Base-by-base conservation (phyloP, 2,888 invertebrate species). In the Acanthosepion lycidas region DNA sequence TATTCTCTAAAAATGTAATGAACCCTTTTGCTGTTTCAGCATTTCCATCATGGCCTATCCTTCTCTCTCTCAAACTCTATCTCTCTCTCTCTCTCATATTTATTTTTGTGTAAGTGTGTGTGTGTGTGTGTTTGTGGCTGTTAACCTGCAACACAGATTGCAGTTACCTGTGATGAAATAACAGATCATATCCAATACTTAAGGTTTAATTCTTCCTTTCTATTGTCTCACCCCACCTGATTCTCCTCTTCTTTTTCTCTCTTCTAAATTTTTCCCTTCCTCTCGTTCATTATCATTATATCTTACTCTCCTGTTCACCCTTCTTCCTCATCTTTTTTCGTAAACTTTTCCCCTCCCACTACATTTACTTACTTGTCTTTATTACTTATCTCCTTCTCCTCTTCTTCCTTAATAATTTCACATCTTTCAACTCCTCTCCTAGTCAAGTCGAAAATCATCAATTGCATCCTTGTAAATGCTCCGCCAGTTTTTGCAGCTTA, bases 391-490 rank as follows among this genome's bases (percentile, higher is more conserved):
- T 64, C 28, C 9, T 78, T n/a, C 12, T n/a, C 33, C 6, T n/a
- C 12, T 15, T n/a, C 78, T 78, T n/a, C n/a, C n/a, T n/a, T 15
- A 9, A 78, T 12, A 78, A 78, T 78, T n/a, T n/a, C 33, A 15
- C n/a, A n/a, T 78, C n/a, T 78, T 78, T 78, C 12, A n/a, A 78
- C n/a, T 5, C n/a, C 6, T n/a, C 78, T 12, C 78, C 3, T 26
- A 6, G 18, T n/a, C n/a, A 78, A 33, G n/a, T 78, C 5, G n/a
- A n/a, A 78, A 78, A 78, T 78, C 78, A 78, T 78, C 78, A n/a
- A 78, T n/a, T n/a, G 78, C n/a, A 78, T 78, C 78, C 78, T 78
- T 78, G 12, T 78, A 78, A 78, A 78, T 78, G 78, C n/a, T 78
- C 15, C 78, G 33, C 49, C 28, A 49, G 49, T 23, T 48, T n/a